Percentiles rank a stretch among this genome's conserved stretches.
phyloP scores from a whole-genome alignment of 2,113 vertebrate genomes.

The Microtus richardsoni region DNA sequence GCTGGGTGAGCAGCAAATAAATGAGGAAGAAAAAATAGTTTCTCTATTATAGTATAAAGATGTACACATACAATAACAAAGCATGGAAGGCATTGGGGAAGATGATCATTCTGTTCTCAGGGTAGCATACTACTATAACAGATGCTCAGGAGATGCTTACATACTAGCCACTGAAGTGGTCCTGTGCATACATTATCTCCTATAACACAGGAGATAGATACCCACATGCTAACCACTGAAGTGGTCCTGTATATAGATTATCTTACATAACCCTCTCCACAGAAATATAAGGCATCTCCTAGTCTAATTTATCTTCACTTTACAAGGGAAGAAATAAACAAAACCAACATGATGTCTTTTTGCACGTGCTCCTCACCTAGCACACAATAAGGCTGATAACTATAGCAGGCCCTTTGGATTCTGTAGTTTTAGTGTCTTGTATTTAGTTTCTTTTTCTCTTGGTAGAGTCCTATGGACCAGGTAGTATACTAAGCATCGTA shows the following conservation, averaged over 20 bases:
- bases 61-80: background rate
- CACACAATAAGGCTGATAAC: background rate
- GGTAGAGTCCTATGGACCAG: background rate
- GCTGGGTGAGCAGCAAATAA: conserved; percentile 1
- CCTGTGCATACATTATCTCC: background rate
- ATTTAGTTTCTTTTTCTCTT: background rate
- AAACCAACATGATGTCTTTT: background rate
- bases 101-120: background rate
- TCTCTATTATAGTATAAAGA: background rate
- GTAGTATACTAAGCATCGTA: background rate
- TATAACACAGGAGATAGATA: conserved; percentile 45
- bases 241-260: background rate
- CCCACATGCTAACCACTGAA: background rate
- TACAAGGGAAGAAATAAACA: background rate
- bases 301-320: conserved; percentile 12
- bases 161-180: background rate
- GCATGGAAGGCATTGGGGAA: background rate
- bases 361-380: background rate
- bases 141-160: conserved; percentile 11
- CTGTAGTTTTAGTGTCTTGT: conserved; percentile 4
- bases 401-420: background rate
- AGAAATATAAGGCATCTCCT: background rate
- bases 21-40: background rate
- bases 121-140: background rate
- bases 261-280: background rate